phyloP scores from a whole-genome alignment of 2,113 vertebrate genomes.

The Nycticebus coucang region DNA sequence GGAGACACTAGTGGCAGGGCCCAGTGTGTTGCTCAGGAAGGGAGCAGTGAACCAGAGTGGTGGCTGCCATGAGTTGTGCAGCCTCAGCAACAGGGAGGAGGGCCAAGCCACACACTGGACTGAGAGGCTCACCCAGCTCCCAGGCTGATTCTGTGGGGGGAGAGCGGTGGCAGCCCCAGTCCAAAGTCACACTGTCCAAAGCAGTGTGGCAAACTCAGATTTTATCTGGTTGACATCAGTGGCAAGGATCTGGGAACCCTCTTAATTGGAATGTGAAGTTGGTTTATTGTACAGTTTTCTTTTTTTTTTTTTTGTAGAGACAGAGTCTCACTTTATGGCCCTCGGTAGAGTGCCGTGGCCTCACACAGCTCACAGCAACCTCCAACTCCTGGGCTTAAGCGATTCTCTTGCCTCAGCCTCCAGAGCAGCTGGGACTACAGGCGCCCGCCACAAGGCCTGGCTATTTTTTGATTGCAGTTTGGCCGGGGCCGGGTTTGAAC shows the following conservation, averaged over 20 bases:
- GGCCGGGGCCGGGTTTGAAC: too few relatives aligned
- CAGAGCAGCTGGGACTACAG: too few relatives aligned
- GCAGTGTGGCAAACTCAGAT: background rate
- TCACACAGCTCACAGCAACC: too few relatives aligned
- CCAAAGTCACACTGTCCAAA: conserved; percentile 15
- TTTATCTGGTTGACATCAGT: background rate
- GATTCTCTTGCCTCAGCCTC: too few relatives aligned
- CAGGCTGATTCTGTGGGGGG: background rate
- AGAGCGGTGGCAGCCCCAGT: background rate
- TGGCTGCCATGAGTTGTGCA: background rate
- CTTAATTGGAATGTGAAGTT: background rate
- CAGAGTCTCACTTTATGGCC: too few relatives aligned
- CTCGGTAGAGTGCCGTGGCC: too few relatives aligned
- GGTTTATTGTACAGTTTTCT: too few relatives aligned
- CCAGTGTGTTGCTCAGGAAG: background rate
- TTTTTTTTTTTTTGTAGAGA: too few relatives aligned
- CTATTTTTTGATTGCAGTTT: too few relatives aligned
- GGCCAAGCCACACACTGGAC: background rate
- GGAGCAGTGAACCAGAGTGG: background rate
- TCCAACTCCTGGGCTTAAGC: too few relatives aligned
- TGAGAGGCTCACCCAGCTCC: background rate
- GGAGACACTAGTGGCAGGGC: background rate
- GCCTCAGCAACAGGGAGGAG: background rate
- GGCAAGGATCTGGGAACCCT: background rate
- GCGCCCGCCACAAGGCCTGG: too few relatives aligned